phyloP scores from a whole-genome alignment of 2,797 vertebrate species.

The Ceyx erithaca region DNA sequence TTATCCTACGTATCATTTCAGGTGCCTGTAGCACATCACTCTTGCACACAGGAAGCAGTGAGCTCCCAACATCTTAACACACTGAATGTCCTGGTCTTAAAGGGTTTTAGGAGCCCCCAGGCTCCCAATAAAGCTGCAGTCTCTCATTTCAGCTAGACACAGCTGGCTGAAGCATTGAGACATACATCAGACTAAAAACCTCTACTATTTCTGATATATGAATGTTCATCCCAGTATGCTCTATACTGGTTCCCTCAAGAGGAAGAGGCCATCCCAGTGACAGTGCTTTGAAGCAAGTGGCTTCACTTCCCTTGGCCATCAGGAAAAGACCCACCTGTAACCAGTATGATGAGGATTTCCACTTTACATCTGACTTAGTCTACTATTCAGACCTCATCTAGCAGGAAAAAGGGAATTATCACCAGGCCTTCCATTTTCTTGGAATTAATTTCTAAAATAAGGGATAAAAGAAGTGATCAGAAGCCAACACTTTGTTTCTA shows the following conservation, averaged over 20 bases:
- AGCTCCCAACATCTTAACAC: neutral
- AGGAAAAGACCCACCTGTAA: neutral
- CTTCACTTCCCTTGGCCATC: neutral
- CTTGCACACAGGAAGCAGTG: neutral
- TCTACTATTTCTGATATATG: neutral
- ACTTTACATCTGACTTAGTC: neutral
- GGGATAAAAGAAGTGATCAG: neutral
- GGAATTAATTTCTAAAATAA: neutral
- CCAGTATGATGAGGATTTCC: neutral
- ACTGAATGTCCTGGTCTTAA: neutral
- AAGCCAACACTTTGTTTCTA: neutral
- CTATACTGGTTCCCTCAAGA: neutral
- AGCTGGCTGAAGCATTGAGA: neutral
- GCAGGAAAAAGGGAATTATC: neutral
- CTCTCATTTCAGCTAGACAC: neutral
- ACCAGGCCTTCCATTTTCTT: neutral
- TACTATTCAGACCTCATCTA: neutral
- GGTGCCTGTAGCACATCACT: neutral
- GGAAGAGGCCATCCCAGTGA: neutral
- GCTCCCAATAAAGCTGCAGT: neutral
- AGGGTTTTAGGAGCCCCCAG: neutral
- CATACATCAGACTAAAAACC: neutral
- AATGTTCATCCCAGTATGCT: neutral
- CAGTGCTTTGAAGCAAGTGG: neutral
- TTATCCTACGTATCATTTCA: neutral